A percentile compares a stretch with the other conserved stretches of the same genome.
phyloP scores from a whole-genome alignment of 2,888 invertebrate genomes.

The Calameuta idolon region DNA sequence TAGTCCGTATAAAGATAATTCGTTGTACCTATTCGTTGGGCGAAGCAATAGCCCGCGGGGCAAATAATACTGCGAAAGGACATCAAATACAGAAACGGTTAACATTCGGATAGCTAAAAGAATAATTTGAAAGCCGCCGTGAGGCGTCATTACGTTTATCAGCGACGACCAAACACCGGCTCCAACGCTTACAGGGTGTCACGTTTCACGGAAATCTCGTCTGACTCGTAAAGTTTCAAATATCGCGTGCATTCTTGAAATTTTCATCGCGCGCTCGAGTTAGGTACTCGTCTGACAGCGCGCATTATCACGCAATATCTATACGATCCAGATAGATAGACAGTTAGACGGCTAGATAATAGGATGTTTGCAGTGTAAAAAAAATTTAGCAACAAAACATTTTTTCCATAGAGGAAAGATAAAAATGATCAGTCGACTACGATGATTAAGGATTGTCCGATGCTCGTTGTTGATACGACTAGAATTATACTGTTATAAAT shows the following conservation, averaged over 20 bases:
- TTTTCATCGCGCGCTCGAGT: background rate
- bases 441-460: background rate
- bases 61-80: background rate
- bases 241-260: background rate
- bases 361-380: background rate
- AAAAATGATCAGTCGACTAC: constrained; percentile 25
- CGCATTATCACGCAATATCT: background rate
- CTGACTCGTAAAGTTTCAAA: background rate
- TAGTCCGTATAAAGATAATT: background rate
- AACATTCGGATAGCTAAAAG: background rate
- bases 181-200: background rate
- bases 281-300: background rate
- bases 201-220: background rate
- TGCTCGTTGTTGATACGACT: constrained; percentile 23
- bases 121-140: background rate
- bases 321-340: background rate
- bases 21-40: background rate
- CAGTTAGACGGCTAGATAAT: background rate
- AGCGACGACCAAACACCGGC: background rate
- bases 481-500: background rate
- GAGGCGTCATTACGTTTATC: background rate
- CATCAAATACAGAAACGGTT: background rate
- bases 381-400: background rate
- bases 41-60: background rate
- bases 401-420: constrained; percentile 2